Evolutionary conservation across 2,888 invertebrate species (phyloP).

Genomic region (Epistrophe grossulariae): DNA sequence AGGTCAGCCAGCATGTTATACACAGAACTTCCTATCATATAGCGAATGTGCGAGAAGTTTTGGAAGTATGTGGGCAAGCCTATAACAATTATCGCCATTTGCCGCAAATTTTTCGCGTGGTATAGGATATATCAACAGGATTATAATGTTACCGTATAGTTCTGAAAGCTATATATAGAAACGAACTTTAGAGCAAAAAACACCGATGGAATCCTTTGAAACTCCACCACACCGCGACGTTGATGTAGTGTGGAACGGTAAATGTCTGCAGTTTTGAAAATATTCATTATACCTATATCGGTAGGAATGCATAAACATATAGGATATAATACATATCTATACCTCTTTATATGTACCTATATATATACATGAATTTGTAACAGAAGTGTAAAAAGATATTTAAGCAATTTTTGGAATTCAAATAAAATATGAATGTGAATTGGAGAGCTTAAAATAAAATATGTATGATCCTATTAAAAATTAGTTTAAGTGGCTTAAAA

Average conservation of each 20-base stretch:
- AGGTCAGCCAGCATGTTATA: not conserved
- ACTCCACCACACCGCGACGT: not conserved
- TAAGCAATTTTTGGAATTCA: too few species aligned
- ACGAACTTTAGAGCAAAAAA: not conserved
- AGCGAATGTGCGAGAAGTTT: not conserved
- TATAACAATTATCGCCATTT: slow-evolving; percentile 61
- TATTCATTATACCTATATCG: too few species aligned
- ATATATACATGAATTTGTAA: too few species aligned
- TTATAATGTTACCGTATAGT: slow-evolving; percentile 45
- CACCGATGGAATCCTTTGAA: not conserved
- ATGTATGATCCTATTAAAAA: too few species aligned
- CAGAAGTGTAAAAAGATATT: too few species aligned
- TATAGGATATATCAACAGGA: slow-evolving; percentile 50
- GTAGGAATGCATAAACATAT: too few species aligned
- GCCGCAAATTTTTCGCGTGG: slow-evolving; percentile 60
- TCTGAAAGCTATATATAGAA: not conserved
- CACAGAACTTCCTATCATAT: not conserved
- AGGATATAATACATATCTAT: too few species aligned
- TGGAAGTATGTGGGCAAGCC: slow-evolving; percentile 42
- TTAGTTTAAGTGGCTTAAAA: too few species aligned
- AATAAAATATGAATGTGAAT: too few species aligned
- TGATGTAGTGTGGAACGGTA: not conserved
- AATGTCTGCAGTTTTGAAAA: too few species aligned
- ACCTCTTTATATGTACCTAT: too few species aligned
- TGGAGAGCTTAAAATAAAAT: too few species aligned